Evolutionary conservation across 2,113 vertebrate genomes (phyloP), one percentile per base, ranked within the genome.

Genomic region (Procavia capensis): DNA sequence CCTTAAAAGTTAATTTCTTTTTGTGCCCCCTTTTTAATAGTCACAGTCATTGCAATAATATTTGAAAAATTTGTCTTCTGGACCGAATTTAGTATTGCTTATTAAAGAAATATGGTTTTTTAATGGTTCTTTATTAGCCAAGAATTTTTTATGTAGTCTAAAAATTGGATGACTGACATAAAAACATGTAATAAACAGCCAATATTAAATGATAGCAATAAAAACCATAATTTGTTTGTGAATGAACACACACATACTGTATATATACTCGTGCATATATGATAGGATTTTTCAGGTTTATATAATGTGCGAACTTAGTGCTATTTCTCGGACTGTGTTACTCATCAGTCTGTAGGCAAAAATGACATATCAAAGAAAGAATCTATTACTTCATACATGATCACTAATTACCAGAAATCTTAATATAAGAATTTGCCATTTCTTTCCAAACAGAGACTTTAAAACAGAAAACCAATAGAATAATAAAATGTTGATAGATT

Each of bases 1-100:
- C 90, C 95, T 94, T 85, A 79, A 86, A 96, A 89, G 29, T 57
- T 85, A 78, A 85, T 88, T 94, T 85, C 29, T 79, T 66, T 93
- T 76, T 84, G 1, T 90, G 6, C 79, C 14, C 75, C 17, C 29
- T 64, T 87, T 84, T 92, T 45, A 27, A 47, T 79, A 68, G 13
- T 81, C 84, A 85, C 79, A 8, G 9, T 70, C 9, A 79, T 91
- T 81, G 39, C 25, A 94, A 10, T 50, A 88, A 54, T 83, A 87
- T 89, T 85, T 95, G 68, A 80, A 97, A 97, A 94, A 64, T 91
- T 19, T 90, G 39, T 39, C 81, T 87, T 92, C 9, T 66, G 45
- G 87, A 76, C 54, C 91, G 29, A 80, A 88, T 88, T 94, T 90
- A 88, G 41, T 85, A 43, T 57, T 92, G 24, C 22, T 94, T 68